Percentiles rank a stretch among this genome's conserved stretches.
Conservation (phyloP, 2,113 vertebrate species). For the Dunckerocampus dactyliophorus region DNA sequence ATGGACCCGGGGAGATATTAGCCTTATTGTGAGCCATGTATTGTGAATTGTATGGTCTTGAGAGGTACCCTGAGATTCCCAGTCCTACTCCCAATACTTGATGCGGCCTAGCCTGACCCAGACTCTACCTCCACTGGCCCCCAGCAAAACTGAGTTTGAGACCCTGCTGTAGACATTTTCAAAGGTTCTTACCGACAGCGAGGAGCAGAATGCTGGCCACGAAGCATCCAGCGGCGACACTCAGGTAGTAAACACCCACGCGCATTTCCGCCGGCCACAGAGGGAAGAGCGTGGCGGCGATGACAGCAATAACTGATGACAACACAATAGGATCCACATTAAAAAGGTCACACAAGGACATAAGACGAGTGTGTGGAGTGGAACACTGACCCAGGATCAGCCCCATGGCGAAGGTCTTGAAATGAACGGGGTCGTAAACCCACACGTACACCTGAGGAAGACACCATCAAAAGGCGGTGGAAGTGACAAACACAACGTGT, state of each 20-base stretch:
- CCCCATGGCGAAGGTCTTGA: conserved; percentile 99
- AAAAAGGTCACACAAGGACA: neutral
- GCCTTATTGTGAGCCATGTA: no score
- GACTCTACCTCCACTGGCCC: no score
- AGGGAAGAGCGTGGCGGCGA: conserved; percentile 95
- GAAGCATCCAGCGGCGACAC: conserved; percentile 95
- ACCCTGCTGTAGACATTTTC: no score
- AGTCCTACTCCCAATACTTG: no score
- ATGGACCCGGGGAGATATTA: no score
- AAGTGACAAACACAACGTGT: neutral
- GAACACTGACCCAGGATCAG: conserved; percentile 88
- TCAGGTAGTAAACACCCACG: conserved; percentile 97
- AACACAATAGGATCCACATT: conserved; percentile 12
- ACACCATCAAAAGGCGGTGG: neutral
- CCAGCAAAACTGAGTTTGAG: no score
- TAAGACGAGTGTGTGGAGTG: neutral
- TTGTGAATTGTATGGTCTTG: no score
- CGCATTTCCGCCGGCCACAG: conserved; percentile 99
- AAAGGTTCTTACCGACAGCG: conserved; percentile 84
- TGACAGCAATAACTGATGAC: conserved; percentile 89
- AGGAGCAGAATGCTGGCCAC: conserved; percentile 97
- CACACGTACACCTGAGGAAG: conserved; percentile 87
- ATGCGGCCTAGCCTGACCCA: no score
- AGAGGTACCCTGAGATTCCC: no score
- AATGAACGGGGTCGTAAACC: conserved; percentile 98